These are phyloP conservation scores for Anableps anableps DNA, from an alignment of 2,797 vertebrate species.

Conservation along the genomic window DNA sequence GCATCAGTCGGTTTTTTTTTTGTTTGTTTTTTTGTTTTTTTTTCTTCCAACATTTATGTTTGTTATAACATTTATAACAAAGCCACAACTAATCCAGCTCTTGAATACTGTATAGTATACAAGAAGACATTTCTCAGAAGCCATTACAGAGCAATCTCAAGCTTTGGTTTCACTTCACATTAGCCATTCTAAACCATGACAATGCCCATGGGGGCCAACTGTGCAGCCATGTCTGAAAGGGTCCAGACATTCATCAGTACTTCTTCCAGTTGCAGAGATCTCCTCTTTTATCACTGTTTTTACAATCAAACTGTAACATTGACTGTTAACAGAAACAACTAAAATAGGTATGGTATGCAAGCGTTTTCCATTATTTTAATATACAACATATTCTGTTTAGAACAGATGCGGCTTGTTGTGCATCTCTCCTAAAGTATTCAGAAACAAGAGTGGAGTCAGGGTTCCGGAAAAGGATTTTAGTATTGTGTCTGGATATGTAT, in stretches of 20 bases:
- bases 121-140: conserved; percentile 54
- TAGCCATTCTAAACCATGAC: conserved; percentile 74
- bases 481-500: background rate
- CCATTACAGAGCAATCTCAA: conserved; percentile 58
- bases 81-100: conserved; percentile 35
- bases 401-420: background rate
- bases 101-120: conserved; percentile 29
- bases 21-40: too few species aligned
- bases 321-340: background rate
- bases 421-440: background rate
- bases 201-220: conserved; percentile 58
- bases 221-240: conserved; percentile 42
- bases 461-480: background rate
- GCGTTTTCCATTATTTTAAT: background rate
- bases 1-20: background rate
- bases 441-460: too few species aligned
- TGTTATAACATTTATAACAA: conserved; percentile 4
- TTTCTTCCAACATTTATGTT: too few species aligned
- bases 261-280: conserved; percentile 13
- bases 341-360: background rate
- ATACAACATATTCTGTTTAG: background rate
- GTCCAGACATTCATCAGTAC: conserved; percentile 41
- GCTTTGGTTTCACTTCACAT: conserved; percentile 75
- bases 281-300: conserved; percentile 3
- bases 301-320: background rate